Base-by-base conservation (phyloP, 2,797 vertebrate genomes). In the Ispidina picta region DNA sequence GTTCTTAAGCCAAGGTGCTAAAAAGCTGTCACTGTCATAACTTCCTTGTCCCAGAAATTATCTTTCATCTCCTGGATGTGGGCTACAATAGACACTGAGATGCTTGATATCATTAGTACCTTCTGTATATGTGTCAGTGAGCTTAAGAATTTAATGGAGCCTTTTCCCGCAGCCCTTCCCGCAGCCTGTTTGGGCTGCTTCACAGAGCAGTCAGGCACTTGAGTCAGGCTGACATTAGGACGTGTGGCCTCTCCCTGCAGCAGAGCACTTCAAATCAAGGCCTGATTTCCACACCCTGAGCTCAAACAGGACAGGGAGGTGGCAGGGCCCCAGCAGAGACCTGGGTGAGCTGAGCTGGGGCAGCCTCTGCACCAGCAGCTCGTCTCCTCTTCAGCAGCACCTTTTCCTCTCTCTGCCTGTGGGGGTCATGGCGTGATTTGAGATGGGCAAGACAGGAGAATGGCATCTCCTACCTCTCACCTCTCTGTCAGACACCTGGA, bases 21-120 rank as follows among this genome's bases (percentile, higher is more conserved):
- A 95, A 95, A 91, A 94, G 88, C 92, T 94, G 86, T 89, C 90
- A 80, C 59, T 84, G 86, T 93, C 90, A 64, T 77, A 91, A 85
- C 90, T 92, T 94, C 83, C 93, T 87, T 94, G 95, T 94, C 92
- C 94, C 75, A 95, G 92, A 96, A 94, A 95, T 92, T 84, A 94
- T 95, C 92, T 94, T 95, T 96, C 83, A 93, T 95, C 92, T 95
- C 55, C 62, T 88, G 71, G 72, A 86, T 63, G 26, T 80, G 81
- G 92, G 75, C 88, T 91, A 91, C 92, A 94, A 94, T 90, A 92
- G 92, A 25, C 74, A 60, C 69, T 7, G 73, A 83, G 90, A 89
- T 88, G 78, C 81, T 90, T 59, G 83, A 49, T 92, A 74, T 94
- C 94, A 92, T 96, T 94, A 91, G 86, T 91, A 88, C 68, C 58